phyloP scores from a whole-genome alignment of 2,113 vertebrate species.

The Vulpes lagopus region DNA sequence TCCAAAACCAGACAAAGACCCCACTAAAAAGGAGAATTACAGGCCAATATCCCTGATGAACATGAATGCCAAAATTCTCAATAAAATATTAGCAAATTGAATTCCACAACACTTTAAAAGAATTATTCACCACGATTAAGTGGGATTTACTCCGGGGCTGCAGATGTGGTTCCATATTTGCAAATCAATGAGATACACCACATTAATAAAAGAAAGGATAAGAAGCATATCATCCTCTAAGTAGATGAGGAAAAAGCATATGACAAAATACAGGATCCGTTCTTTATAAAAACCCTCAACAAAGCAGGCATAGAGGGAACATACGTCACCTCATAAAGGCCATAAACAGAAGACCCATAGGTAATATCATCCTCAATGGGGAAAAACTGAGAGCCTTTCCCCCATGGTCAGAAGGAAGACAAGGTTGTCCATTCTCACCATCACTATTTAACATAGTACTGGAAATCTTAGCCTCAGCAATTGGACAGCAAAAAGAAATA shows the following conservation, averaged over 20 bases:
- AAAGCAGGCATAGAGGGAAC: neutral
- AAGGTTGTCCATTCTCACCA: neutral
- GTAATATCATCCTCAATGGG: neutral
- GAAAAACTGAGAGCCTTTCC: neutral
- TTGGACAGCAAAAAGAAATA: neutral
- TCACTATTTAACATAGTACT: neutral
- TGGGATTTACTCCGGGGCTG: neutral
- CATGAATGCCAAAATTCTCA: neutral
- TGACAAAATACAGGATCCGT: neutral
- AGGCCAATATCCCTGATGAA: neutral
- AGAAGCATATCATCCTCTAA: neutral
- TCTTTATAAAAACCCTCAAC: neutral
- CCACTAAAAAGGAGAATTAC: neutral
- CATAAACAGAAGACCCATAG: neutral
- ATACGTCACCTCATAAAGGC: neutral
- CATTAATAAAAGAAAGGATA: neutral
- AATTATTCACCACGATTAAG: too few species aligned
- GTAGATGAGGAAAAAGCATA: neutral
- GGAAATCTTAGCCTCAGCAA: neutral
- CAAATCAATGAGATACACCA: neutral
- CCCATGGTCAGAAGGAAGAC: neutral
- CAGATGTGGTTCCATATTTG: neutral
- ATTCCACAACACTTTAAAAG: too few species aligned
- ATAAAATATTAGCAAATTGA: too few species aligned
- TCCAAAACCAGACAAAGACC: neutral